Base-by-base conservation (phyloP, 1,140 invertebrate species). In the Akabosia matsudoensis region DNA sequence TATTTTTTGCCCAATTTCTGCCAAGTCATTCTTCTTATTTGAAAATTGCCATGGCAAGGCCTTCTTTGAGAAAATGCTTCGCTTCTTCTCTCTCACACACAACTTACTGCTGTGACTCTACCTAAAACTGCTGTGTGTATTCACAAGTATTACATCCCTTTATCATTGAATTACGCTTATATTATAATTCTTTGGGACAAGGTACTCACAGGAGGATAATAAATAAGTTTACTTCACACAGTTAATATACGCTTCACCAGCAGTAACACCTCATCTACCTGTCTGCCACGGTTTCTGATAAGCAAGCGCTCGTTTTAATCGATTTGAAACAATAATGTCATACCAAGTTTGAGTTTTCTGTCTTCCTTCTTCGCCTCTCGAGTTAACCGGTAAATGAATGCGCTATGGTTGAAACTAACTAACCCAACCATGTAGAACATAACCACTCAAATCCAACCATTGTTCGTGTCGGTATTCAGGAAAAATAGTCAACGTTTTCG, bases 21-120 rank as follows among this genome's bases (percentile, higher is more conserved):
- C 61, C 61, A 67, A 30, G 61, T 67, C 61, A 67, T 67, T 67
- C 61, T 67, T 67, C 61, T 67, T 67, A 67, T 67, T 67, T 30
- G 61, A 67, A 67, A 67, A 67, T 67, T 67, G 61, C 61, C 61
- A 67, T 30, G 61, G 61, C 61, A 67, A 67, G 61, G 61, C 61
- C 61, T 67, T 67, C 37, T 45, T 45, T 10, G 31, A 67, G 30
- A 31, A 61, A 67, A 24, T 30, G 28, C 30, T 30, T 24, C 61
- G 13, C 31, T 30, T 67, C 31, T 30, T 30, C 26, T 67, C 54
- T 61, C 54, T 30, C 61, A 67, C 61, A 56, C 54, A 56, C 54
- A 56, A 10, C 37, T 10, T n/a, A n/a, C n/a, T n/a, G n/a, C n/a
- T n/a, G n/a, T n/a, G n/a, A n/a, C n/a, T n/a, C n/a, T n/a, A n/a